Percentiles rank a stretch among this genome's conserved stretches.
phyloP scores from a whole-genome alignment of 2,888 invertebrate species.

The Sicus ferrugineus region DNA sequence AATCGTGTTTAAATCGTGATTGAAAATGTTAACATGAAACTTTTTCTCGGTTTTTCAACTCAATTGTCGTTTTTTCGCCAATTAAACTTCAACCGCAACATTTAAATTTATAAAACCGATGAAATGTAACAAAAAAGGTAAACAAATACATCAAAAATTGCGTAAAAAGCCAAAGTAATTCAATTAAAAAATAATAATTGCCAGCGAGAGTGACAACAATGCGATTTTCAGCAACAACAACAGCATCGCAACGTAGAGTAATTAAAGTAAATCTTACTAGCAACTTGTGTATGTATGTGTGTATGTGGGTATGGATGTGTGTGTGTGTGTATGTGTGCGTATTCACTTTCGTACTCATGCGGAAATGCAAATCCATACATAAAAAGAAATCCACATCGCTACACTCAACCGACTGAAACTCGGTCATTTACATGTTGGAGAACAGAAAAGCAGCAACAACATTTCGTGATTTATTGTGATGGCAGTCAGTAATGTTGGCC shows the following conservation, averaged over 20 bases:
- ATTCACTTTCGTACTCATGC: background rate
- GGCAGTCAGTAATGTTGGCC: slow-evolving; percentile 2
- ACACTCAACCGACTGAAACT: no score
- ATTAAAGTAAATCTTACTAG: background rate
- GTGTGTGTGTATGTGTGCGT: background rate
- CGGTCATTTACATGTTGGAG: background rate
- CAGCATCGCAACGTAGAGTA: background rate
- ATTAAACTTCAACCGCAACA: no score
- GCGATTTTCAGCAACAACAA: background rate
- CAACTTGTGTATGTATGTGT: background rate
- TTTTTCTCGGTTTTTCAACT: no score
- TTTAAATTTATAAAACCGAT: no score
- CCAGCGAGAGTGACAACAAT: background rate
- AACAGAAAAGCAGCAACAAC: background rate
- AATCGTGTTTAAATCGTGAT: background rate
- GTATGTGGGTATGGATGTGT: background rate
- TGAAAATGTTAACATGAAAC: no score
- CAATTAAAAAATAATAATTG: background rate
- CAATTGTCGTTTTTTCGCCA: no score
- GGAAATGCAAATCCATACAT: background rate
- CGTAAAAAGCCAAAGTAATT: background rate
- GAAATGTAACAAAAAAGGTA: background rate
- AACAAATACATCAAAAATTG: background rate
- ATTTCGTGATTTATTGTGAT: slow-evolving; percentile 18
- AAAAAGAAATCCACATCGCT: no score